Base-by-base conservation (phyloP, 2,113 vertebrate genomes). In the Phasianus colchicus region DNA sequence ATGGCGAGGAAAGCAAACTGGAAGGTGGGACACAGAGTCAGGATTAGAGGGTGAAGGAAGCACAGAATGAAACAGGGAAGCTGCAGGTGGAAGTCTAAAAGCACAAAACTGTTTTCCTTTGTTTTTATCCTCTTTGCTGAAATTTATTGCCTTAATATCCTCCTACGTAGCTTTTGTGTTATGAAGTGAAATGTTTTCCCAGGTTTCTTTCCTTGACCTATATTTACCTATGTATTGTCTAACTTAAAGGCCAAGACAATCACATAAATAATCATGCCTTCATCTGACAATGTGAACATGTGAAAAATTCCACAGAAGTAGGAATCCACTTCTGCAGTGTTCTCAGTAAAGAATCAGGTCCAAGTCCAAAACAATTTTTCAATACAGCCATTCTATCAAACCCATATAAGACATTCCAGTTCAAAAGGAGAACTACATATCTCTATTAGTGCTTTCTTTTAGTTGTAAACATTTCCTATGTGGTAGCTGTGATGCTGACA, bases 321-420 rank as follows among this genome's bases (percentile, higher is more conserved):
- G 32, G 5, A 90, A 71, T n/a, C 40, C 65, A 24, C 40, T 60
- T 14, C 22, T 63, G 10, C 65, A 65, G 32, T 10, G 13, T 36
- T 72, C 6, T 38, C 7, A 6, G 40, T 55, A 2, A 6, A 36
- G 12, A 47, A 14, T 3, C 1, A 4, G 3, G 3, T 34, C 66
- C 84, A 2, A 50, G 72, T 34, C 18, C 7, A 66, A 12, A 40
- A 55, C 7, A 88, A 58, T 13, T 54, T 81, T 52, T 60, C 15
- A 60, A 9, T n/a, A 38, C 5, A 34, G 32, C 29, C 54, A 10
- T 57, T 32, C 29, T 57, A 57, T 57, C 54, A 57, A 57, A 57
- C 30, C 11, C 13, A 34, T 16, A 69, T 2, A 57, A 73, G 20
- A 13, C 72, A 19, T 27, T 3, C 4, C 32, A 22, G 11, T 20